These are phyloP conservation scores for Hypothenemus hampei DNA, from an alignment of 1,140 invertebrate genomes.

Conservation along the genomic window DNA sequence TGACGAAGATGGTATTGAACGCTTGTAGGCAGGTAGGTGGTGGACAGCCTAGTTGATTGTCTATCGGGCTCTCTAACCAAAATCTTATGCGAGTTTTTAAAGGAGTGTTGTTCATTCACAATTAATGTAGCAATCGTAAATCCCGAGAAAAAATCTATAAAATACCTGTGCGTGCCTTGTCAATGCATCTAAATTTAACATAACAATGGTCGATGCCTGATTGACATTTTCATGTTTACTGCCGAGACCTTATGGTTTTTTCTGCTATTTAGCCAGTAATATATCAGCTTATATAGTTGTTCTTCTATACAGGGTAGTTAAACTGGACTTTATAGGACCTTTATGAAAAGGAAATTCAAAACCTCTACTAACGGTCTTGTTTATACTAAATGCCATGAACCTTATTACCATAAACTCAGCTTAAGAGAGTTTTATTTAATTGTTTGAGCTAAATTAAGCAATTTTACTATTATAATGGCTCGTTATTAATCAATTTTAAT, in stretches of 20 bases:
- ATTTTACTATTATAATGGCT: conserved; percentile 9
- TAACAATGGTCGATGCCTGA: conserved; percentile 15
- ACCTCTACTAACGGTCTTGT: conserved; percentile 10
- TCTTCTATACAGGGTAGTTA: conserved; percentile 9
- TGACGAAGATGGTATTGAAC: too few species aligned
- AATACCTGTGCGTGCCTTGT: not conserved
- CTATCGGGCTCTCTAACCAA: too few species aligned
- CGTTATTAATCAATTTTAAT: conserved; percentile 1
- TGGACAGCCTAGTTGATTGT: too few species aligned
- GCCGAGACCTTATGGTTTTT: conserved; percentile 17
- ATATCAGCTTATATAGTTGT: conserved; percentile 19
- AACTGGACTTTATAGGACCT: conserved; percentile 15
- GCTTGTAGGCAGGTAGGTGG: too few species aligned
- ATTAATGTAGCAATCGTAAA: too few species aligned
- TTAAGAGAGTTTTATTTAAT: conserved; percentile 16
- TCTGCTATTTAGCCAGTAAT: conserved; percentile 15
- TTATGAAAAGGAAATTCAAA: conserved; percentile 22
- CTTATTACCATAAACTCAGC: conserved; percentile 17
- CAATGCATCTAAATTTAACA: conserved; percentile 1
- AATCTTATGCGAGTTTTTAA: too few species aligned
- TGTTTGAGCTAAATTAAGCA: conserved; percentile 12
- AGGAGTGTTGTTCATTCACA: too few species aligned
- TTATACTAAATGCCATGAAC: conserved; percentile 17
- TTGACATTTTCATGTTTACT: conserved; percentile 17
- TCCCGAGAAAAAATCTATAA: not conserved